Conservation (phyloP, 2,113 vertebrate genomes). For the Cyanistes caeruleus region DNA sequence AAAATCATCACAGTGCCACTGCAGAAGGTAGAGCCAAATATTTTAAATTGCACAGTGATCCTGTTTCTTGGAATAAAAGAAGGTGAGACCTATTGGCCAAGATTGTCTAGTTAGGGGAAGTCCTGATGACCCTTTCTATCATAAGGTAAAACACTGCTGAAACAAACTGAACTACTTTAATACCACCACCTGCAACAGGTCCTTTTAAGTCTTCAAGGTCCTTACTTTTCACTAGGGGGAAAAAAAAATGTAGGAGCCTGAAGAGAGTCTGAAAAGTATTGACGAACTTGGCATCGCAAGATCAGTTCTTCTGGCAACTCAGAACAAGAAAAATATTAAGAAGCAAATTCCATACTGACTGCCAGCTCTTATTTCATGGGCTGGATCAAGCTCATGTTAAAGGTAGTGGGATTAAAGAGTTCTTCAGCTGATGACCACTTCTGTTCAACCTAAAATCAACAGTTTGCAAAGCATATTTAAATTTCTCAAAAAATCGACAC, state of each 20-base stretch:
- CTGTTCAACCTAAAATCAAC: neutral
- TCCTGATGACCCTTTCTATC: neutral
- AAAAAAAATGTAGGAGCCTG: neutral
- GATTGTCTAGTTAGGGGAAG: neutral
- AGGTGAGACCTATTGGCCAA: neutral
- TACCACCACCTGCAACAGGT: neutral
- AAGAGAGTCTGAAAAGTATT: neutral
- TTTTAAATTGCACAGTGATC: neutral
- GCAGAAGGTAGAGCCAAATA: neutral
- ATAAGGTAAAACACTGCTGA: neutral
- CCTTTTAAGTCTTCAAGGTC: neutral
- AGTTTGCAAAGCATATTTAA: neutral
- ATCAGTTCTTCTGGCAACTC: neutral
- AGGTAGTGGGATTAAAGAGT: neutral
- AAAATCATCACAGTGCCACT: neutral
- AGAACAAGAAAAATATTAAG: neutral
- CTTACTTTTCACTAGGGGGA: neutral
- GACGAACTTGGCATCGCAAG: neutral
- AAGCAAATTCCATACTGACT: neutral
- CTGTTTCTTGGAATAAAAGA: neutral
- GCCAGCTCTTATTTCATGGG: neutral
- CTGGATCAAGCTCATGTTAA: neutral
- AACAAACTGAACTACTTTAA: neutral
- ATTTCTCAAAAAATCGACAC: neutral
- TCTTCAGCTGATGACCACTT: neutral